Evolutionary conservation across 2,797 vertebrate genomes (phyloP).

Genomic region (Eupleurogrammus muticus): DNA sequence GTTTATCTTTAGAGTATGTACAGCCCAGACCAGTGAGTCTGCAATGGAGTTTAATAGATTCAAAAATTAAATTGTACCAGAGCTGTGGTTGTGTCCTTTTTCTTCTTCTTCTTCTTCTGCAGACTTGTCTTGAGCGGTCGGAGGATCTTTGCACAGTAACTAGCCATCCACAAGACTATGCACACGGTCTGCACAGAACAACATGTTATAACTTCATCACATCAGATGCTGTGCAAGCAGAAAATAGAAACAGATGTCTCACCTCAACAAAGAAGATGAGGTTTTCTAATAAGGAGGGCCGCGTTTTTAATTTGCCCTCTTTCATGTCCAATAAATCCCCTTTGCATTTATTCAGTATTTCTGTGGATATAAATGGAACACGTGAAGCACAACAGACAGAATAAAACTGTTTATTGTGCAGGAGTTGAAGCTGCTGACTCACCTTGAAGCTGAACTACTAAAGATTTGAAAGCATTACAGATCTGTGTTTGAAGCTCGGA

Average conservation of each 20-base stretch:
- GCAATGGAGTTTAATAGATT: too few relatives aligned
- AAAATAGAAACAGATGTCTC: conserved; percentile 35
- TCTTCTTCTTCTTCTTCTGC: conserved; percentile 99
- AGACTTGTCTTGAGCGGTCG: conserved; percentile 94
- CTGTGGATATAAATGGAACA: conserved; percentile 75
- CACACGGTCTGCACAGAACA: conserved; percentile 85
- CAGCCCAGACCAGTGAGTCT: neutral
- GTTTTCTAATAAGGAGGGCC: conserved; percentile 90
- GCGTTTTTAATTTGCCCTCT: conserved; percentile 88
- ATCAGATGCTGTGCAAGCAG: fast-evolving
- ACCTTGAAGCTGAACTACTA: conserved; percentile 94
- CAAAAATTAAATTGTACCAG: conserved; percentile 77
- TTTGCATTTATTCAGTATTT: conserved; percentile 93
- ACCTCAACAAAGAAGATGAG: conserved; percentile 97
- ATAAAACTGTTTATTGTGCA: neutral
- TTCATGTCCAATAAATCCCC: conserved; percentile 92
- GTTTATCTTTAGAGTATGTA: neutral
- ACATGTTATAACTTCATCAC: neutral
- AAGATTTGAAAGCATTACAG: conserved; percentile 91
- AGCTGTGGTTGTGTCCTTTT: conserved; percentile 90
- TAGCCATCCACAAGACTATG: conserved; percentile 90
- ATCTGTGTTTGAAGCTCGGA: conserved; percentile 92
- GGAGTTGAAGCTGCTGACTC: conserved; percentile 16
- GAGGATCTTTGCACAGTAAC: conserved; percentile 91
- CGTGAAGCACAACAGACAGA: neutral